Conservation (phyloP, 92 coral and sea anemone species). For the Phymanthus crucifer region DNA sequence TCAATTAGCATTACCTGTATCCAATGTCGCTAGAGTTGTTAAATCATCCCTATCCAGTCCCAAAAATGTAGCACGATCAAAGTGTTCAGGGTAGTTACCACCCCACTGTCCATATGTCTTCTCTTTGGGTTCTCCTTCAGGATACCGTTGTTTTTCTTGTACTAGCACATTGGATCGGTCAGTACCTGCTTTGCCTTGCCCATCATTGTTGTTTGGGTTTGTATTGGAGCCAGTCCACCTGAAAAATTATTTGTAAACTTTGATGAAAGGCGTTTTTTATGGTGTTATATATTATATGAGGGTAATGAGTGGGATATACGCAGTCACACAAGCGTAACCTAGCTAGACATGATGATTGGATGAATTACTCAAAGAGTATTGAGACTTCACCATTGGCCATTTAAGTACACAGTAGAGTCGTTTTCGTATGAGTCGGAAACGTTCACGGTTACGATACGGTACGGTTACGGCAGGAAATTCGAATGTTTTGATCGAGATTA, state of each 20-base stretch:
- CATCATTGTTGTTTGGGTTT: constrained; percentile 96
- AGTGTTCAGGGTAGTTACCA: constrained; percentile 78
- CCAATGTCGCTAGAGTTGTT: constrained; percentile 65
- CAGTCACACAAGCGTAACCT: no score
- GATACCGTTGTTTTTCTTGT: constrained; percentile 53
- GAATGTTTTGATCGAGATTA: no score
- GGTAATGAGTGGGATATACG: no score
- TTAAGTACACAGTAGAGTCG: no score
- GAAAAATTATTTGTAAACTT: neutral
- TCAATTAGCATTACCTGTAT: constrained; percentile 65
- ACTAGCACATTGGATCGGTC: constrained; percentile 85
- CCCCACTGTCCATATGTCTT: constrained; percentile 78
- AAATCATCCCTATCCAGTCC: constrained; percentile 71
- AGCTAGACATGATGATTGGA: no score
- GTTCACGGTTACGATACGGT: no score
- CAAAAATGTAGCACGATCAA: constrained; percentile 70
- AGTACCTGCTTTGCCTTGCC: constrained; percentile 96
- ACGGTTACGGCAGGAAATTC: no score
- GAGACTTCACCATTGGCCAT: no score
- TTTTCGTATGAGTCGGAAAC: no score
- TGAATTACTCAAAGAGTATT: no score
- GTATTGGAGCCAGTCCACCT: constrained; percentile 99
- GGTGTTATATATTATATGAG: neutral
- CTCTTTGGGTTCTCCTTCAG: constrained; percentile 52
- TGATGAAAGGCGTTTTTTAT: neutral